phyloP scores from a whole-genome alignment of 2,113 vertebrate genomes.

The Alexandromys fortis region DNA sequence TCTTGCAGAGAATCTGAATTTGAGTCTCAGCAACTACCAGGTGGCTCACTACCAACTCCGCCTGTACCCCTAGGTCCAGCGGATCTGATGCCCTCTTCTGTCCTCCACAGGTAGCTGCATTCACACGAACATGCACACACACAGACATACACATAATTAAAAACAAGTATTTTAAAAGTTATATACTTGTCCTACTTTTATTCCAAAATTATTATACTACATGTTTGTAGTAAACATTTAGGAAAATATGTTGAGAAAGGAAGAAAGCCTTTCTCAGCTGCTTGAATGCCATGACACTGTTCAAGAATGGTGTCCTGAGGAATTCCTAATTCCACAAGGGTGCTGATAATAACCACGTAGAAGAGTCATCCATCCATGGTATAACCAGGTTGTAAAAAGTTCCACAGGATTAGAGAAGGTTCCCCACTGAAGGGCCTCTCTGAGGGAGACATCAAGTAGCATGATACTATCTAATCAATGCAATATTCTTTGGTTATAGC shows the following conservation, averaged over 20 bases:
- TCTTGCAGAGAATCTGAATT: neutral
- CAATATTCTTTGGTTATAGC: constrained; percentile 30
- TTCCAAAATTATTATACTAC: constrained; percentile 75
- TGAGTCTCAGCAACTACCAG: neutral
- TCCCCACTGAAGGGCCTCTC: neutral
- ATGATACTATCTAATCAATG: neutral
- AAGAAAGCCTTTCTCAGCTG: neutral
- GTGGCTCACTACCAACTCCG: neutral
- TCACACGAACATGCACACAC: neutral
- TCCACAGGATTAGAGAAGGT: constrained; percentile 6
- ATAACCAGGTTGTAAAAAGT: neutral
- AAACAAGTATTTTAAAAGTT: neutral
- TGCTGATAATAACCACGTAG: neutral
- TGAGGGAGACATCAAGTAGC: neutral
- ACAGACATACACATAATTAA: neutral
- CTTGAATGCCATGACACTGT: neutral
- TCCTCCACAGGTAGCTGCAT: neutral
- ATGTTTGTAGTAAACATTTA: neutral
- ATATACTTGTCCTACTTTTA: constrained; percentile 67
- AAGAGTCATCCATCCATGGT: neutral
- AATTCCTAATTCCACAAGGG: constrained; percentile 7
- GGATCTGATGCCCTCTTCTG: neutral
- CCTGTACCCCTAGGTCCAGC: neutral
- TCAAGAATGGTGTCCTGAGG: neutral
- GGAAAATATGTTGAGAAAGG: neutral